Base-by-base conservation (phyloP, 2,797 vertebrate genomes). In the Lacerta viridis region DNA sequence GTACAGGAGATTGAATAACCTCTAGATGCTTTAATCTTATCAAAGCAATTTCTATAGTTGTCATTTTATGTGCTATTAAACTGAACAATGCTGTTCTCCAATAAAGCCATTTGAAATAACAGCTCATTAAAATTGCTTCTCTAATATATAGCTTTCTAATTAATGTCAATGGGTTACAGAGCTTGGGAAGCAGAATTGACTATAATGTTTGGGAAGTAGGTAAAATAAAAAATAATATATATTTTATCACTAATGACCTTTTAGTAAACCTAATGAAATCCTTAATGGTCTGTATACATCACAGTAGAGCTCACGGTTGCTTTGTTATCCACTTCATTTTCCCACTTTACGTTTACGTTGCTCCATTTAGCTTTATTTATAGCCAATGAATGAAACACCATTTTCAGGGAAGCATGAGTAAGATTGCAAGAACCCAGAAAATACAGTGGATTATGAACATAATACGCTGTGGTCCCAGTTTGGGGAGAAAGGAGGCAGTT, bases 91-190 rank as follows among this genome's bases (percentile, higher is more conserved):
- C 89, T 90, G 86, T 94, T 95, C 82, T 13, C 94, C 96, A 96
- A 95, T 97, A 95, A 96, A 97, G 95, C 96, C 92, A 94, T 96
- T 95, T 91, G 93, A 95, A 97, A 97, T 96, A 97, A 96, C 95
- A 96, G 96, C 95, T 96, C 95, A 96, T 97, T 97, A 97, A 97
- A 97, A 97, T 88, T 94, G 95, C 95, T 96, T 88, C 91, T 81
- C 95, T 97, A 97, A 96, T 97, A 96, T 95, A 95, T 96, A 97
- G 96, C 95, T 96, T 96, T 95, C 96, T 97, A 97, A 97, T 97
- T 97, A 97, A 96, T 96, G 96, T 96, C 97, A 96, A 96, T 96
- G 94, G 96, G 95, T 94, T 95, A 96, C 94, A 95, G 90, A 94
- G 95, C 94, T 96, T 96, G 94, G 96, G 94, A 95, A 96, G 95